Base-by-base conservation (phyloP, 2,797 vertebrate genomes). In the Sphaeramia orbicularis region DNA sequence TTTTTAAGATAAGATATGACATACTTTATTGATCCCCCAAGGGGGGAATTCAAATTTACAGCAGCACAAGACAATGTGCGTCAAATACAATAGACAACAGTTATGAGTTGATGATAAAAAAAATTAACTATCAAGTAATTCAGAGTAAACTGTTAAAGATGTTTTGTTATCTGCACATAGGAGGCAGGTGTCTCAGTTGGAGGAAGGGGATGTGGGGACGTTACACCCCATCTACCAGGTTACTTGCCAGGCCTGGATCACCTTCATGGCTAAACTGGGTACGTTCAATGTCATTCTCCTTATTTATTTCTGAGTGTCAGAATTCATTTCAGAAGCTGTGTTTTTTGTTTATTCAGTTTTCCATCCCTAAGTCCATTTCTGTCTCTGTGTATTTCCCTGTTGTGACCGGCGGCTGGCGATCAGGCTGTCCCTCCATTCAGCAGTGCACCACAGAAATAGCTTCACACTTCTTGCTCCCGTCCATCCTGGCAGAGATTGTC, bases 231-330 rank as follows among this genome's bases (percentile, higher is more conserved):
- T 97, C 53, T 99, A 96, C 89, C 95, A 86, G 82, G 81, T 69
- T 14, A 93, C 91, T 32, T 95, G 91, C 80, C 94, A 94, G 85
- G 92, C 86, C 2, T 99, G 96, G 97, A 96, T 99, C 84, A 91
- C 92, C 38, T 99, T 97, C 80, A 99, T 99, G 97, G 93, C 91
- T 75, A 92, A 90, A 51, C 89, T 96, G 2, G 96, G 98, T 98
- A 80, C 79, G 95, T 45, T 6, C 14, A 14, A 56, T 35, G 42
- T 38, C 1, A 10, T 65, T 50, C 14, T 40, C 14, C 49, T 45
- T 15, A 43, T 30, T 16, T 41, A 4, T 27, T 5, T 41, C 7
- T 24, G 12, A 53, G 10, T 35, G 13, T 10, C 10, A 7, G 36
- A 30, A n/a, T 5, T 4, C 0, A 10, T 36, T 30, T 40, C 7